Conservation (phyloP, 2,797 vertebrate genomes). For the Masticophis lateralis region DNA sequence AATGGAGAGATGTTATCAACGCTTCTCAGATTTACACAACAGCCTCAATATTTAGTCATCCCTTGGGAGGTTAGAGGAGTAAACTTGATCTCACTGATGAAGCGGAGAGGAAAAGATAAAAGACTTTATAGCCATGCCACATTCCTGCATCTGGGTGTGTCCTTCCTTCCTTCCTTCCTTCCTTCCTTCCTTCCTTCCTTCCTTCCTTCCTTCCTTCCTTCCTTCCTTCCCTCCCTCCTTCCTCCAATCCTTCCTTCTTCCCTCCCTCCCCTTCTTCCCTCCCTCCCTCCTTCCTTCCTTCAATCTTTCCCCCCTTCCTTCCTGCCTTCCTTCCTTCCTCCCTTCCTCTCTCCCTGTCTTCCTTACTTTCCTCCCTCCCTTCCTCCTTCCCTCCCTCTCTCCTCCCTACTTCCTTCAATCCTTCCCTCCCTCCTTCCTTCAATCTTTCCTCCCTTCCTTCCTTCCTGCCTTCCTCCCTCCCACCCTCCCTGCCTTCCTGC, state of each 20-base stretch:
- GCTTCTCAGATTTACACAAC: slow-evolving; percentile 38
- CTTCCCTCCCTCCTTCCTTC: neutral
- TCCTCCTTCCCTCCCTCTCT: no score
- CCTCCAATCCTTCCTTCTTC: no score
- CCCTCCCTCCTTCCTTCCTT: neutral
- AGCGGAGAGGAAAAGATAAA: neutral
- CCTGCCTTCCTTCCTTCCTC: neutral
- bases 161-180: no score
- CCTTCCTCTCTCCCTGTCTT: no score
- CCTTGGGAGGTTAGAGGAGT: neutral
- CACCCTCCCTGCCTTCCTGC: neutral
- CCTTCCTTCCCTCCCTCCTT: neutral
- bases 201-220: neutral
- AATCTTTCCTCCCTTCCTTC: accelerated
- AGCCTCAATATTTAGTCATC: neutral
- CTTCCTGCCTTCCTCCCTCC: neutral
- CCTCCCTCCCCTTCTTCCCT: neutral
- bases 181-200: neutral
- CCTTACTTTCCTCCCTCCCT: no score
- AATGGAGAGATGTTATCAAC: slow-evolving; percentile 14
- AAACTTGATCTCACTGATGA: neutral
- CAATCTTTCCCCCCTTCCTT: no score
- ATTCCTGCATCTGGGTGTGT: neutral
- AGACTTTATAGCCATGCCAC: neutral
- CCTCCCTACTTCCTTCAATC: neutral